A percentile compares a stretch with the other conserved stretches of the same genome.
These are phyloP conservation scores for Drosophila murphyi DNA, from an alignment of 1,140 invertebrate species.

Conservation along the genomic window DNA sequence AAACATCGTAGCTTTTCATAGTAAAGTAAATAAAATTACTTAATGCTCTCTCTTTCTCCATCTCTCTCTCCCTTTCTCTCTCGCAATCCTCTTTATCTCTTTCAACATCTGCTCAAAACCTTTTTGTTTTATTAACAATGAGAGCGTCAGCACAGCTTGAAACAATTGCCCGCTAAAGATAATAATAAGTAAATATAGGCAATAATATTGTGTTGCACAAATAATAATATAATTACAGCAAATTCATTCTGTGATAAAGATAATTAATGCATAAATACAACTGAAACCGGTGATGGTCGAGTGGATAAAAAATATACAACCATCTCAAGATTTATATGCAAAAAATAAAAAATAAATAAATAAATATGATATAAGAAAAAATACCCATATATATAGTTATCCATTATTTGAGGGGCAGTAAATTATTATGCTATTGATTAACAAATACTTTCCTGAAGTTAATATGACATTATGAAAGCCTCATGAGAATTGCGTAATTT, in stretches of 20 bases:
- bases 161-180: slow-evolving; percentile 16
- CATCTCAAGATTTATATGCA: too few species aligned
- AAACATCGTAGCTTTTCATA: slow-evolving; percentile 61
- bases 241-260: too few species aligned
- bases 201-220: slow-evolving; percentile 55
- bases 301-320: too few species aligned
- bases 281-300: too few species aligned
- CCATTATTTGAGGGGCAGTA: too few species aligned
- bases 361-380: too few species aligned
- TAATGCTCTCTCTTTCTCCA: not conserved
- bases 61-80: not conserved
- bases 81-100: slow-evolving; percentile 6
- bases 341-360: too few species aligned
- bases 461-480: too few species aligned
- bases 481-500: too few species aligned
- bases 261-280: not conserved
- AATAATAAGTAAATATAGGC: slow-evolving; percentile 25
- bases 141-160: slow-evolving; percentile 18
- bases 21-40: slow-evolving; percentile 64
- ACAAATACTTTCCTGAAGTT: too few species aligned
- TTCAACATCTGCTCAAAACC: slow-evolving; percentile 54
- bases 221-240: slow-evolving; percentile 37
- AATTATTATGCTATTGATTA: too few species aligned
- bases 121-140: slow-evolving; percentile 64
- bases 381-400: too few species aligned